Percentiles rank a stretch among this genome's conserved stretches.
These are phyloP conservation scores for Crypturellus tataupa DNA, from an alignment of 2,797 vertebrate species.

Conservation along the genomic window DNA sequence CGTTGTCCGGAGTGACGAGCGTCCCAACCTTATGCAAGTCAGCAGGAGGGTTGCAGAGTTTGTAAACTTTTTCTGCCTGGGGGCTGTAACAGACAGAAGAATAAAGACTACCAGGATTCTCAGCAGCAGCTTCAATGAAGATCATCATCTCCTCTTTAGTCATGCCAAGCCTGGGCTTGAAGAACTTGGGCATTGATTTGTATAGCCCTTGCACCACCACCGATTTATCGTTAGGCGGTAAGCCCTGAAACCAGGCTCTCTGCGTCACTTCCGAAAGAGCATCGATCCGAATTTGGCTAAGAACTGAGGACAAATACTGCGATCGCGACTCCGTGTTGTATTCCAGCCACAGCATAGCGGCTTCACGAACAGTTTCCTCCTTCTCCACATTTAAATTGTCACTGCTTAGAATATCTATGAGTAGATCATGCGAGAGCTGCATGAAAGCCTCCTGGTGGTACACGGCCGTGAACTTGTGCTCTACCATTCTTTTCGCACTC, in stretches of 20 bases:
- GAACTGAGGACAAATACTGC: slow-evolving; percentile 96
- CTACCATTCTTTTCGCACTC: slow-evolving; percentile 97
- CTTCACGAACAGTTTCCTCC: slow-evolving; percentile 98
- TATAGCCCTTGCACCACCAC: slow-evolving; percentile 99
- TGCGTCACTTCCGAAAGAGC: slow-evolving; percentile 98
- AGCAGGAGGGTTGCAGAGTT: slow-evolving; percentile 92
- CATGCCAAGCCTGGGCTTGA: slow-evolving; percentile 98
- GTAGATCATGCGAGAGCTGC: slow-evolving; percentile 94
- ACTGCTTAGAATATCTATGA: slow-evolving; percentile 96
- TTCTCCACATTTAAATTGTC: slow-evolving; percentile 99
- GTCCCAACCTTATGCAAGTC: slow-evolving; percentile 96
- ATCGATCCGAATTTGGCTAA: slow-evolving; percentile 98
- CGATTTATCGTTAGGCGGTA: slow-evolving; percentile 97
- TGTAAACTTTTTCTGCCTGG: slow-evolving; percentile 98
- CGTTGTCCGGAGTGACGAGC: slow-evolving; percentile 95
- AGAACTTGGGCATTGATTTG: slow-evolving; percentile 99
- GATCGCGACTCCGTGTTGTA: slow-evolving; percentile 96
- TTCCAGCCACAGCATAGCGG: slow-evolving; percentile 98
- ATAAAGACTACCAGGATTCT: slow-evolving; percentile 85
- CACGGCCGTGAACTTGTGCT: slow-evolving; percentile 97
- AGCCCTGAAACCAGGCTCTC: slow-evolving; percentile 97
- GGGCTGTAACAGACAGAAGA: slow-evolving; percentile 97
- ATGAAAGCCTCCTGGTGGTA: slow-evolving; percentile 97
- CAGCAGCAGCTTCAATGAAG: slow-evolving; percentile 93
- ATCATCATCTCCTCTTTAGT: slow-evolving; percentile 99